These are phyloP conservation scores for Rhynchonycteris naso DNA, from an alignment of 2,797 vertebrate genomes.

Conservation along the genomic window DNA sequence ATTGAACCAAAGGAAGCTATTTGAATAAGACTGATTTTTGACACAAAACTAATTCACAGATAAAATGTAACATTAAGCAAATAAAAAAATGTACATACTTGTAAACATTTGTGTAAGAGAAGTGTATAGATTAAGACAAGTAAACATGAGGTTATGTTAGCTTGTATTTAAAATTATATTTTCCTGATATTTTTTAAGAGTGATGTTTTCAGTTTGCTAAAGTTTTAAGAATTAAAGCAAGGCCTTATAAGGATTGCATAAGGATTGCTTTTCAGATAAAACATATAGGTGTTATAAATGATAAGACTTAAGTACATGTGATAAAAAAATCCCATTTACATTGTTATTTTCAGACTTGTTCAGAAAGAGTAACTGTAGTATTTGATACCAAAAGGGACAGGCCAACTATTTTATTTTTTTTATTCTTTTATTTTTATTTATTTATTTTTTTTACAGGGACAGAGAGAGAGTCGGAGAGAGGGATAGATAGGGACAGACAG, in stretches of 20 bases:
- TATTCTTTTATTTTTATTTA: too few species aligned
- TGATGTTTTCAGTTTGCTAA: constrained; percentile 4
- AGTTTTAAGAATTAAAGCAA: constrained; percentile 19
- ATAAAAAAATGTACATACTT: constrained; percentile 12
- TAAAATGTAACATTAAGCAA: background rate
- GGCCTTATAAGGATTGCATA: background rate
- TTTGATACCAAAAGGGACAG: background rate
- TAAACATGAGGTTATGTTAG: background rate
- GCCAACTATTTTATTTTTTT: too few species aligned
- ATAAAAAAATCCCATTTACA: background rate
- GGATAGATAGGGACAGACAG: too few species aligned
- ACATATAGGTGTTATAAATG: background rate
- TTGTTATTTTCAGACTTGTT: constrained; percentile 3
- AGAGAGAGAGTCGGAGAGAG: too few species aligned
- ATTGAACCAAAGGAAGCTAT: background rate
- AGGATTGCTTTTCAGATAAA: constrained; percentile 18
- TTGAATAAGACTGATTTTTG: background rate
- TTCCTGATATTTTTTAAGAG: constrained; percentile 19
- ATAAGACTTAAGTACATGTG: background rate
- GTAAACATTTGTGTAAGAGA: constrained; percentile 28
- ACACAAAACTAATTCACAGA: constrained; percentile 2
- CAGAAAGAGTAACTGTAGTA: background rate
- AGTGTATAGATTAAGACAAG: background rate
- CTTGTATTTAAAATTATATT: constrained; percentile 18
- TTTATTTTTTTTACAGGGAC: too few species aligned